Percentiles rank a stretch among this genome's conserved stretches.
Evolutionary conservation across 53 echinoderm and acorn worm species (phyloP).

Genomic region (Mesocentrotus franciscanus): DNA sequence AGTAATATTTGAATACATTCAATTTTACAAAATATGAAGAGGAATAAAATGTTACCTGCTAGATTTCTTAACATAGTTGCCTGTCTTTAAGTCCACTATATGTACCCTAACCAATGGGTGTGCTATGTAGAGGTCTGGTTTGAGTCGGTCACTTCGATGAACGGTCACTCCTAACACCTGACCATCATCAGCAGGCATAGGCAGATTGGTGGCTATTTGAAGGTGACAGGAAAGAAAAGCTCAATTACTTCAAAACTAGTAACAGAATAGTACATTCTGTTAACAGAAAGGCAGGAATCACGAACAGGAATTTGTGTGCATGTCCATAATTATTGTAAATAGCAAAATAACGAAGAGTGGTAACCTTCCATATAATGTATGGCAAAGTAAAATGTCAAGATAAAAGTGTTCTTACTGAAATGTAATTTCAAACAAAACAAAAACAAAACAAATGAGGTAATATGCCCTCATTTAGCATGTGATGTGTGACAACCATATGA

Average conservation of each 20-base stretch:
- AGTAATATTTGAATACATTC: not conserved
- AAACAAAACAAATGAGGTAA: too few species aligned
- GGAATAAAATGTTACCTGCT: constrained; percentile 67
- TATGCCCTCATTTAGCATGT: too few species aligned
- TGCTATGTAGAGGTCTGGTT: constrained; percentile 92
- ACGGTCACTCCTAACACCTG: constrained; percentile 86
- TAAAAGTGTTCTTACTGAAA: too few species aligned
- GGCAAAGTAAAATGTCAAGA: too few species aligned
- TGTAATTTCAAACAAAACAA: too few species aligned
- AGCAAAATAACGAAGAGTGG: too few species aligned
- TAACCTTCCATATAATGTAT: too few species aligned
- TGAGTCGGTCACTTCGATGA: constrained; percentile 94
- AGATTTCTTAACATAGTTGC: constrained; percentile 91
- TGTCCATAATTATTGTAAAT: too few species aligned
- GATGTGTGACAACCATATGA: too few species aligned
- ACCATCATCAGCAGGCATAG: constrained; percentile 82
- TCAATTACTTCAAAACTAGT: not conserved
- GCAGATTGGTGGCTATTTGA: constrained; percentile 32
- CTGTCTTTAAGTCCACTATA: constrained; percentile 87
- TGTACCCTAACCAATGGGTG: constrained; percentile 97
- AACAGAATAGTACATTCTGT: not conserved
- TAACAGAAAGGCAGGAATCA: too few species aligned
- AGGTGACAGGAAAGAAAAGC: not conserved
- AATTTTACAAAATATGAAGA: not conserved
- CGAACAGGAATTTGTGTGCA: too few species aligned